A percentile compares a stretch with the other conserved stretches of the same genome.
These are phyloP conservation scores for Hetaerina americana DNA, from an alignment of 1,140 invertebrate species.

Conservation along the genomic window DNA sequence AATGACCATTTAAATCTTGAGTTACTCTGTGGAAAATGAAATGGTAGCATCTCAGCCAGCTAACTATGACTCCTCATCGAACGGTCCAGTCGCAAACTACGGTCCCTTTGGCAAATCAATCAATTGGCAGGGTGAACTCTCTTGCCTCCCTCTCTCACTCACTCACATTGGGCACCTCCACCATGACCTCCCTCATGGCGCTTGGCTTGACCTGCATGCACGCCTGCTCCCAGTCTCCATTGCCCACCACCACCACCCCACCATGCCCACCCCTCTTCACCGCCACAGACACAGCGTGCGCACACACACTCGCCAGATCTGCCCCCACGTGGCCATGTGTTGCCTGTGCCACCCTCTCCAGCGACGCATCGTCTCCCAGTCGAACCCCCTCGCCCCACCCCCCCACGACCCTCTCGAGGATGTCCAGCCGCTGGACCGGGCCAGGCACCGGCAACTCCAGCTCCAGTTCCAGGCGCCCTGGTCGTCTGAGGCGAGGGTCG, in stretches of 20 bases:
- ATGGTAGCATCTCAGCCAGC: no score
- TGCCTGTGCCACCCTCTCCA: slow-evolving; percentile 47
- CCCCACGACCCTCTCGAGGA: slow-evolving; percentile 46
- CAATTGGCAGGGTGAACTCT: no score
- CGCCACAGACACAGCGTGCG: slow-evolving; percentile 32
- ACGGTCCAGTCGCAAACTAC: no score
- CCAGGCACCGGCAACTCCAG: slow-evolving; percentile 73
- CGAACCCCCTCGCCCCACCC: slow-evolving; percentile 40
- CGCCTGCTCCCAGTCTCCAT: slow-evolving; percentile 44
- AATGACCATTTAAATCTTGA: no score
- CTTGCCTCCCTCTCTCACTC: no score
- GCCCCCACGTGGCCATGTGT: slow-evolving; percentile 83
- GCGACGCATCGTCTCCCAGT: slow-evolving; percentile 27
- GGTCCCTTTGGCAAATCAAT: no score
- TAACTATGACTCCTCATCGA: no score
- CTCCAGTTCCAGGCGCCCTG: slow-evolving; percentile 66
- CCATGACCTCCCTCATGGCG: slow-evolving; percentile 77
- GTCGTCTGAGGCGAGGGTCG: slow-evolving; percentile 55
- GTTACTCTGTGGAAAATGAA: no score
- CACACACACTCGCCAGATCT: slow-evolving; percentile 61
- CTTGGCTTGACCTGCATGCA: slow-evolving; percentile 63
- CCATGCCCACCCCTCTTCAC: slow-evolving; percentile 25
- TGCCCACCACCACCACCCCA: slow-evolving; percentile 29
- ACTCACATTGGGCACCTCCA: slow-evolving; percentile 65
- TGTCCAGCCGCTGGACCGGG: slow-evolving; percentile 45